Evolutionary conservation across 2,113 vertebrate species (phyloP), one percentile per base, ranked within the genome.

Genomic region (Micronisus gabar): DNA sequence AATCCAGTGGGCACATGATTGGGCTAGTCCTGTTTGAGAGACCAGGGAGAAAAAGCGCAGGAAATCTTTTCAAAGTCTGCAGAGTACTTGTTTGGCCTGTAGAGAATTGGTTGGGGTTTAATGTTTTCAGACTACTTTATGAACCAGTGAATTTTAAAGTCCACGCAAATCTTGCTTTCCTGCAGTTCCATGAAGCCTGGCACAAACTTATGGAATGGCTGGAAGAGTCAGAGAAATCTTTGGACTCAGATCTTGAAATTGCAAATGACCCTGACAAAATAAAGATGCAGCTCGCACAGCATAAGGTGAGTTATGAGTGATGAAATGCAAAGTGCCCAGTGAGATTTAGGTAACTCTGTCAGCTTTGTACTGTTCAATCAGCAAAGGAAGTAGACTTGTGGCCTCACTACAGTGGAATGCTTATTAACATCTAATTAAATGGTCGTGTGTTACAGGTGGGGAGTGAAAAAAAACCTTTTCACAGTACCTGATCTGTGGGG

Each of bases 261-360:
- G 99, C 99, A 91, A 99, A 99, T 61, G 99, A 99, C 89, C 99
- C 99, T 38, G 99, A 99, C 96, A 99, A 99, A 98, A 99, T 99
- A 97, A 99, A 99, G 98, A 98, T 94, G 45, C 99, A 99, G 90
- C 98, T 99, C 18, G 67, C 96, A 16, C 99, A 99, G 96, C 99
- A 99, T 97, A 99, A 99, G 99, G 99, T 99, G 93, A 97, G 98
- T 96, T 11, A 43, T 17, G 34, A n/a, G 5, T 63, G 78, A 62
- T 85, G 9, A 89, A 90, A 78, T 63, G 15, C 13, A 41, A 36
- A 40, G 34, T 74, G 16, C 29, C 23, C 18, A 7, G 7, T 75
- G 53, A 40, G 45, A 29, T 73, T 61, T 48, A 78, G 45, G 40
- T 43, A 73, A 91, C 66, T 72, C 74, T 82, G 3, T 73, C 79